Conservation (phyloP, 2,797 vertebrate genomes). For the Microhierax caerulescens region DNA sequence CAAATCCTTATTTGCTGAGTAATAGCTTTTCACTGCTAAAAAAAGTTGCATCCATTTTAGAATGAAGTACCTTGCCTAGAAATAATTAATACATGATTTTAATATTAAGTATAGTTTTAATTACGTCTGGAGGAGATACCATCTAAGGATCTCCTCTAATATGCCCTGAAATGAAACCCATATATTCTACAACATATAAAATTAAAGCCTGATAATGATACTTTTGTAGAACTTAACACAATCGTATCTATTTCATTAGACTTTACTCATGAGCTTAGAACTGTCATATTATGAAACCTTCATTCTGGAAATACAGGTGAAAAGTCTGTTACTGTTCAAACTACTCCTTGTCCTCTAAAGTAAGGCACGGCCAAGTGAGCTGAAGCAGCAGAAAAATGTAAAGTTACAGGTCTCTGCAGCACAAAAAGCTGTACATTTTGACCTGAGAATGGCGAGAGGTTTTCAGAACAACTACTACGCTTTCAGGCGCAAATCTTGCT, state of each 20-base stretch:
- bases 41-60: constrained; percentile 26
- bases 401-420: background rate
- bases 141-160: background rate
- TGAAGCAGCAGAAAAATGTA: background rate
- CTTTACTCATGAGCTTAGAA: background rate
- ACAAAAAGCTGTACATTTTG: background rate
- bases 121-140: background rate
- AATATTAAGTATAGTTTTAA: constrained; percentile 5
- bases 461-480: background rate
- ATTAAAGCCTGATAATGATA: background rate
- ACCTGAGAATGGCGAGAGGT: background rate
- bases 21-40: constrained; percentile 45
- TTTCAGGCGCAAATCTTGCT: background rate
- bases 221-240: background rate
- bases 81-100: constrained; percentile 8
- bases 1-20: constrained; percentile 49
- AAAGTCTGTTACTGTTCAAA: background rate
- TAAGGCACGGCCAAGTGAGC: background rate
- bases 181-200: background rate
- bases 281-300: background rate
- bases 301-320: background rate
- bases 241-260: background rate
- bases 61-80: background rate
- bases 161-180: background rate
- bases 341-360: background rate